These are phyloP conservation scores for Lasioglossum oenotherae DNA, from an alignment of 2,888 invertebrate genomes.

Conservation along the genomic window DNA sequence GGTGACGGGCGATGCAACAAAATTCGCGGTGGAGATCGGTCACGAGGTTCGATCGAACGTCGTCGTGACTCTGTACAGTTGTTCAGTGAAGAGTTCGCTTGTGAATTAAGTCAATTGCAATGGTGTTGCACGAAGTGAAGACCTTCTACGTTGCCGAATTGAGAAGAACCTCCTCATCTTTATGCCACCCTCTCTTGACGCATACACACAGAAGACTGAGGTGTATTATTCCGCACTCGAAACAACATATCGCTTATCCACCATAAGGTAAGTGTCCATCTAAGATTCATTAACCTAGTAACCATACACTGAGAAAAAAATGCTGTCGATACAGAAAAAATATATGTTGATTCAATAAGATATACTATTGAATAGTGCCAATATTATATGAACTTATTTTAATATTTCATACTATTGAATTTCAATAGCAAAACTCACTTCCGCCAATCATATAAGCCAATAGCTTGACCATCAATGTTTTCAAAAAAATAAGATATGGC, in stretches of 20 bases:
- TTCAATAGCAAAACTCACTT: no score
- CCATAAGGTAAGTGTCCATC: constrained; percentile 75
- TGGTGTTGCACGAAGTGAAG: constrained; percentile 75
- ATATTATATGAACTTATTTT: no score
- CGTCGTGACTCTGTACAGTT: constrained; percentile 44
- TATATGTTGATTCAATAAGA: no score
- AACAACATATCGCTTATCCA: constrained; percentile 81
- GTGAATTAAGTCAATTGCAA: constrained; percentile 68
- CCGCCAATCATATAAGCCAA: no score
- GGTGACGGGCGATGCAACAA: constrained; percentile 17
- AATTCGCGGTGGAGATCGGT: constrained; percentile 36
- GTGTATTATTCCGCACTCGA: constrained; percentile 75
- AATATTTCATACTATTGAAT: no score
- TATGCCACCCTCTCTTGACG: constrained; percentile 61
- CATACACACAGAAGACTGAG: constrained; percentile 75
- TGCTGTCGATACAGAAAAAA: no score
- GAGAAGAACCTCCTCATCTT: constrained; percentile 65
- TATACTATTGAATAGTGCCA: no score
- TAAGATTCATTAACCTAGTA: not conserved
- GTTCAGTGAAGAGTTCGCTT: constrained; percentile 41
- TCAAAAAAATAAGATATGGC: no score
- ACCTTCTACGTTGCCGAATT: constrained; percentile 65
- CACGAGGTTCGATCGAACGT: constrained; percentile 50
- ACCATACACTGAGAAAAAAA: no score
- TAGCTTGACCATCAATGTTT: no score